Percentiles rank a stretch among this genome's conserved stretches.
These are phyloP conservation scores for Apogon talboti DNA, from an alignment of 2,797 vertebrate genomes.

Conservation along the genomic window DNA sequence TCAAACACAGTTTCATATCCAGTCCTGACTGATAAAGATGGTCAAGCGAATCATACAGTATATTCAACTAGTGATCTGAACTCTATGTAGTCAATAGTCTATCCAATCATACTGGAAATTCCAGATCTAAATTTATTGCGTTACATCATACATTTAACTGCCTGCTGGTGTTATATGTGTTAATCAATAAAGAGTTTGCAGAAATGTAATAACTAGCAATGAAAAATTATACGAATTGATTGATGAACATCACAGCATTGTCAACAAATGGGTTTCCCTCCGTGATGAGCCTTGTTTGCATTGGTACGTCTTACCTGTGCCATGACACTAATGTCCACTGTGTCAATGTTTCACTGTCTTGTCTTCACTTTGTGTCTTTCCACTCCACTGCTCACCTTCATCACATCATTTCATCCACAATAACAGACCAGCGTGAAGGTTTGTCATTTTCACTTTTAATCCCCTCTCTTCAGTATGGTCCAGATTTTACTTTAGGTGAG, in stretches of 20 bases:
- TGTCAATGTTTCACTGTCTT: slow-evolving; percentile 73
- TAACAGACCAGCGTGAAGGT: slow-evolving; percentile 85
- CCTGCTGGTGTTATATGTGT: no score
- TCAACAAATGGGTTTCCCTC: slow-evolving; percentile 26
- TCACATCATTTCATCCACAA: slow-evolving; percentile 79
- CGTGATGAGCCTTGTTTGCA: slow-evolving; percentile 20
- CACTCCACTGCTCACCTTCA: slow-evolving; percentile 78
- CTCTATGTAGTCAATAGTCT: no score
- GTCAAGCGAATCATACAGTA: no score
- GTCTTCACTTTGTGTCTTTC: slow-evolving; percentile 74
- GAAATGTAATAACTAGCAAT: background rate
- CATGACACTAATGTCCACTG: slow-evolving; percentile 60
- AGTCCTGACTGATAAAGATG: no score
- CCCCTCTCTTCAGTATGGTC: slow-evolving; percentile 31
- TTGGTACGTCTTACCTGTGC: slow-evolving; percentile 32
- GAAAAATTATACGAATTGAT: background rate
- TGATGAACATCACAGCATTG: background rate
- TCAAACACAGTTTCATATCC: no score
- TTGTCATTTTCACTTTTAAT: slow-evolving; percentile 80
- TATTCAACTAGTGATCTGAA: no score
- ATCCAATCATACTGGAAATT: no score
- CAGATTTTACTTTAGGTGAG: slow-evolving; percentile 37
- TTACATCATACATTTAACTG: no score
- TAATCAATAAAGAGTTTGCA: no score
- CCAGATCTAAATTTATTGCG: no score